Base-by-base conservation (phyloP, 2,113 vertebrate genomes). In the Holacanthus passer region DNA sequence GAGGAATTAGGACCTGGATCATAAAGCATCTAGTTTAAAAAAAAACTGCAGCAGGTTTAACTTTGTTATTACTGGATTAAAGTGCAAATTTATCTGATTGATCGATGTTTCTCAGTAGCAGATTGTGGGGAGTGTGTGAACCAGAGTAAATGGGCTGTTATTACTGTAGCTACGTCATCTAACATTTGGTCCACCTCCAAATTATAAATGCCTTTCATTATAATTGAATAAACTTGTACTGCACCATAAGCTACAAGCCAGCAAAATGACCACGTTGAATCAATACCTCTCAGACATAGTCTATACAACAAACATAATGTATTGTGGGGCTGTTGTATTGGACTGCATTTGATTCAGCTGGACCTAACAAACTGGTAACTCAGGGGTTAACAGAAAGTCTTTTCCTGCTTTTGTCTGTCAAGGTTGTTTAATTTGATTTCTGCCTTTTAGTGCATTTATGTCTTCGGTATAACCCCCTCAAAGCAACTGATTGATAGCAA, bases 361-460 rank as follows among this genome's bases (percentile, higher is more conserved):
- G 16, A 59, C 37, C 5, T 31, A 16, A 52, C 29, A 7, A 67
- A 55, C 14, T 50, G 47, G 10, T 35, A n/a, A 45, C n/a, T 65
- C 17, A 22, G 4, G 66, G 47, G 45, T 79, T 62, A 71, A 74
- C n/a, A 50, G 31, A 47, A 43, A 45, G 35, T 11, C 41, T n/a
- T n/a, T n/a, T n/a, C n/a, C n/a, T 68, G 4, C 5, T 37, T 73
- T 59, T 14, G 2, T n/a, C 35, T 32, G 10, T 8, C 20, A 73
- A 35, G 13, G 12, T 39, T 48, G 1, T 37, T 37, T 24, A 6
- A 31, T 43, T 47, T 37, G 29, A 48, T 52, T 78, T 60, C 17
- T 50, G 16, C n/a, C n/a, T n/a, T 58, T 14, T 14, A 45, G 27
- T 73, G 27, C 47, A 63, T 71, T 37, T 74, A 12, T 52, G 35